Conservation (phyloP, 2,113 vertebrate species). For the Hyla sarda region DNA sequence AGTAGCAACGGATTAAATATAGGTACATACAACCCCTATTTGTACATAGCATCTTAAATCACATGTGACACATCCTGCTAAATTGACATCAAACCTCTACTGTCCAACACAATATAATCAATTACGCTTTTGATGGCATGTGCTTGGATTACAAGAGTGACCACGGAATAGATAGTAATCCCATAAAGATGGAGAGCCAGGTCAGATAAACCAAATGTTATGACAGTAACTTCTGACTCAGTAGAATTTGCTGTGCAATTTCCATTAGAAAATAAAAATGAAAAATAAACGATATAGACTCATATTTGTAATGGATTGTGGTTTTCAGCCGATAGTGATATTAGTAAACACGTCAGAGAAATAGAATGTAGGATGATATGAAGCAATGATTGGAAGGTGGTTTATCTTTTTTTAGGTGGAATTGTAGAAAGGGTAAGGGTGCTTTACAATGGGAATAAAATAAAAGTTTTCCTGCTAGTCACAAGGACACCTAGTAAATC, state of each 20-base stretch:
- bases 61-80: not conserved
- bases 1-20: not conserved
- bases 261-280: not conserved
- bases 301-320: conserved; percentile 2
- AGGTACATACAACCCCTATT: not conserved
- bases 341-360: not conserved
- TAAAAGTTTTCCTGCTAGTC: not conserved
- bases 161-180: not conserved
- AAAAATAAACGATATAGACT: not conserved
- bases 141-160: not conserved
- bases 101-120: conserved; percentile 7
- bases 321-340: not conserved
- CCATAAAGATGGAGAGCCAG: not conserved
- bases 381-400: not conserved
- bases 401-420: not conserved
- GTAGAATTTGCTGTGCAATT: not conserved
- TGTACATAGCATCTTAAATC: not conserved
- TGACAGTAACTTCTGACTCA: not conserved
- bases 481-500: not conserved
- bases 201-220: conserved; percentile 16
- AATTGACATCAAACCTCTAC: conserved; percentile 9
- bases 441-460: not conserved
- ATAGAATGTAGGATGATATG: not conserved
- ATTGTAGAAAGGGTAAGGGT: not conserved
- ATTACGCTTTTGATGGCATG: not conserved